Conservation (phyloP, 37 sponge, comb jelly and placozoan genomes). For the Theonella swinhoei region DNA sequence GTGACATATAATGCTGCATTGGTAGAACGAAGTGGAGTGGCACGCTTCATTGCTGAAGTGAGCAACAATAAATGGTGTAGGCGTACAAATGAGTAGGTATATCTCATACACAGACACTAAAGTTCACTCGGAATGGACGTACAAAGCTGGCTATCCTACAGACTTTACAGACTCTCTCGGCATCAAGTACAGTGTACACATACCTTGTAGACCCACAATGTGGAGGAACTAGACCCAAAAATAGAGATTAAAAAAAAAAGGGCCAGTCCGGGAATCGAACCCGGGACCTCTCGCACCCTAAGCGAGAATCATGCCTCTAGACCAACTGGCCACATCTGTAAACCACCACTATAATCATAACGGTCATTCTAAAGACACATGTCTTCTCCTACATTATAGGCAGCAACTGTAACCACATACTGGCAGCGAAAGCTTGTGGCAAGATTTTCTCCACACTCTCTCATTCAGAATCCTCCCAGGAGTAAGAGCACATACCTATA, state of each 20-base stretch:
- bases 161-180: conserved; percentile 62
- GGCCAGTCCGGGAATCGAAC: not conserved
- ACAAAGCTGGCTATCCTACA: conserved; percentile 30
- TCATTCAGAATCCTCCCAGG: conserved; percentile 9
- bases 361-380: not conserved
- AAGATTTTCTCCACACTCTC: conserved; percentile 37
- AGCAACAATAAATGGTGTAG: not conserved
- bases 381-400: conserved; percentile 14
- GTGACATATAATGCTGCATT: conserved; percentile 68
- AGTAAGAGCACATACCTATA: conserved; percentile 12
- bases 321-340: conserved; percentile 1
- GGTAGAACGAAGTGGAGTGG: conserved; percentile 76
- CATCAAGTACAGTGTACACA: conserved; percentile 13
- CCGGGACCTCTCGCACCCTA: not conserved
- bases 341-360: not conserved
- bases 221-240: not conserved
- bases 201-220: not conserved
- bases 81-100: not conserved
- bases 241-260: not conserved
- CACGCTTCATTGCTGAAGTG: conserved; percentile 54
- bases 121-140: conserved; percentile 2
- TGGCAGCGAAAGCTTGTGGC: conserved; percentile 36
- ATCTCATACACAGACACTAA: conserved; percentile 12
- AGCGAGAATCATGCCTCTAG: not conserved
- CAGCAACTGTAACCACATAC: conserved; percentile 73